Base-by-base conservation (phyloP, 2,888 invertebrate species). In the Biston betularia region DNA sequence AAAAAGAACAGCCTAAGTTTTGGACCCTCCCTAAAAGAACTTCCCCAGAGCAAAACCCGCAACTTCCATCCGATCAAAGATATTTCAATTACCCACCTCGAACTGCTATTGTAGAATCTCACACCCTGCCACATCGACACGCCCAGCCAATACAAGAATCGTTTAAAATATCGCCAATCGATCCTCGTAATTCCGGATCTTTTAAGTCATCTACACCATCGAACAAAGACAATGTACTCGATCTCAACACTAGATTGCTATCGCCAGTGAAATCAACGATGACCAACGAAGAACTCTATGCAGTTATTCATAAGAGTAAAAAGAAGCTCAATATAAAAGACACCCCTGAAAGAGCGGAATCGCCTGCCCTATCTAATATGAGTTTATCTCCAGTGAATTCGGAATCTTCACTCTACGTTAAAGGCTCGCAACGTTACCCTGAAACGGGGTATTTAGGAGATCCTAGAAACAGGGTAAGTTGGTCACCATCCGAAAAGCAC, bases 271-370 rank as follows among this genome's bases (percentile, higher is more conserved):
- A 95, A 85, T 96, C 96, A 2, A 95, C 95, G 0, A 96, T 97
- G 96, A 96, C 96, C n/a, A 96, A 96, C 75, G 97, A 97, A 81
- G 96, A 97, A 84, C 88, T 97, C 3, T 97, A 96, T 79, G 96
- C 96, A 3, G 96, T 96, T 14, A 96, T 97, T 72, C 96, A 97
- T 82, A 96, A 96, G 84, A 96, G 96, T 75, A 97, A 96, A 82
- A 96, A 96, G 86, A 95, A 95, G 81, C 91, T 96, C 61, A 96
- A 96, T 74, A 96, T 96, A 57, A 95, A 94, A 81, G 95, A 95
- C 65, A 82, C 85, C 6, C 87, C 93, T 0, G 95, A 94, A 68
- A 86, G 94, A 78, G 85, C 93, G 0, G 91, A 89, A 64, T 94
- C 95, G 5, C 92, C 93, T 42, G 90, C 92, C 35, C 75, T 94